These are phyloP conservation scores for Pluvianellus socialis DNA, from an alignment of 2,113 vertebrate species.

Conservation along the genomic window DNA sequence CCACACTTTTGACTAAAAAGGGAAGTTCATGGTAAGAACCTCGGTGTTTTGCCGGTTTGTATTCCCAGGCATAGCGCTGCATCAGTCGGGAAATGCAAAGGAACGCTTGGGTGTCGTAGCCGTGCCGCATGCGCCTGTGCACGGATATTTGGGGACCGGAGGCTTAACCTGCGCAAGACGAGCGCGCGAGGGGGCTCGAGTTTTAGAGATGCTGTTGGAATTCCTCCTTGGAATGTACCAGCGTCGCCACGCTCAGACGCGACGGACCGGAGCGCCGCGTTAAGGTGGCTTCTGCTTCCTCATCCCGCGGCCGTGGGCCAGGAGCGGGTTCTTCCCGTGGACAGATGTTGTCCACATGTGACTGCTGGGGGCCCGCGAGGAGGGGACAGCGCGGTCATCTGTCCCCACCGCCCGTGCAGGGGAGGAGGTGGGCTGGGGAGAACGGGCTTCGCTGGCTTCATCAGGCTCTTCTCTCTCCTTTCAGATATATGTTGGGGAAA, in stretches of 20 bases:
- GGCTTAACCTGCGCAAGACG: background rate
- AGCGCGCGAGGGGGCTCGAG: background rate
- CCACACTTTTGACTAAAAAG: background rate
- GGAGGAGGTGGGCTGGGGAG: background rate
- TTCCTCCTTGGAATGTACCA: background rate
- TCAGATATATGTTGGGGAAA: slow-evolving; percentile 99
- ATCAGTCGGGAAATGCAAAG: background rate
- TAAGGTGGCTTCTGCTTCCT: background rate
- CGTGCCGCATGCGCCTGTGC: background rate
- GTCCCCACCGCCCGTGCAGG: rapidly evolving
- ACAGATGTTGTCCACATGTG: background rate
- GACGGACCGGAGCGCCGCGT: rapidly evolving
- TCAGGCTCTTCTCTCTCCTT: slow-evolving; percentile 14
- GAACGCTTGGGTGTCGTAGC: rapidly evolving
- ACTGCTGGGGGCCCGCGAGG: rapidly evolving
- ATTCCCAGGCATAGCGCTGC: background rate
- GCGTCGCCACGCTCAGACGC: rapidly evolving
- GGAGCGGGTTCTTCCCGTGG: rapidly evolving
- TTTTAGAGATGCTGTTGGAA: background rate
- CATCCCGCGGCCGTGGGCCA: rapidly evolving
- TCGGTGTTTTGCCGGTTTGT: rapidly evolving
- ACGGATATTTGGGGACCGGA: background rate
- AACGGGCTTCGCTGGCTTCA: background rate
- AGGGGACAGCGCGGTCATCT: background rate
- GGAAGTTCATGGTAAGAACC: background rate